Conservation (phyloP, 2,888 invertebrate species). For the Anoncus sp. region DNA sequence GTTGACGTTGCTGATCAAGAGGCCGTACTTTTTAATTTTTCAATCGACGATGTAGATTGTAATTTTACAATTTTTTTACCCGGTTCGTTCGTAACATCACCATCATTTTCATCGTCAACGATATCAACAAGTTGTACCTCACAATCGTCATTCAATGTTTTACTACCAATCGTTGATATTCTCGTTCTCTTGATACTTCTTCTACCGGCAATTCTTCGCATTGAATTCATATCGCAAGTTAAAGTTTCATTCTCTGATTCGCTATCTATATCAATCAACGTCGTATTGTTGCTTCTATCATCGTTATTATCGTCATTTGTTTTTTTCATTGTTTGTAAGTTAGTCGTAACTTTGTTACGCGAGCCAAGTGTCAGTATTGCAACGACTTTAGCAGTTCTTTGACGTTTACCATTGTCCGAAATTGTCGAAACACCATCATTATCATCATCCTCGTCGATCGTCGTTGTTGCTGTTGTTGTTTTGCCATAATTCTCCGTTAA, state of each 20-base stretch:
- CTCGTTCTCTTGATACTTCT: constrained; percentile 64
- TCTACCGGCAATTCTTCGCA: constrained; percentile 21
- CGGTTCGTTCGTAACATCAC: constrained; percentile 68
- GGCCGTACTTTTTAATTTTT: constrained; percentile 69
- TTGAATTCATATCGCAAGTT: constrained; percentile 20
- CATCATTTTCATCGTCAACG: constrained; percentile 64
- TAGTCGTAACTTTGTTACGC: constrained; percentile 44
- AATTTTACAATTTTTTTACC: constrained; percentile 67
- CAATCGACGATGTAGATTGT: constrained; percentile 61
- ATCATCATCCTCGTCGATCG: constrained; percentile 18
- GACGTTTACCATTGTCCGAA: constrained; percentile 75
- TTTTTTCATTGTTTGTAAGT: constrained; percentile 51
- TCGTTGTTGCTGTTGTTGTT: too few relatives aligned
- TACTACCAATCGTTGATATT: constrained; percentile 54
- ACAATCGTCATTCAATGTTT: constrained; percentile 62
- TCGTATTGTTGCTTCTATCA: constrained; percentile 32
- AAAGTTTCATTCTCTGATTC: constrained; percentile 69
- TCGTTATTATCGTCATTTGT: constrained; percentile 26
- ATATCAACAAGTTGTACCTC: constrained; percentile 66
- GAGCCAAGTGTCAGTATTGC: constrained; percentile 79
- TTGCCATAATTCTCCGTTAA: constrained; percentile 42
- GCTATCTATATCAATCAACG: constrained; percentile 71
- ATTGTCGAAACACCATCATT: constrained; percentile 15
- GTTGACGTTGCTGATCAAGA: constrained; percentile 63
- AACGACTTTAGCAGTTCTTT: constrained; percentile 80